Evolutionary conservation across 2,888 invertebrate genomes (phyloP), one percentile per base, ranked within the genome.

Genomic region (Colostygia pectinataria): DNA sequence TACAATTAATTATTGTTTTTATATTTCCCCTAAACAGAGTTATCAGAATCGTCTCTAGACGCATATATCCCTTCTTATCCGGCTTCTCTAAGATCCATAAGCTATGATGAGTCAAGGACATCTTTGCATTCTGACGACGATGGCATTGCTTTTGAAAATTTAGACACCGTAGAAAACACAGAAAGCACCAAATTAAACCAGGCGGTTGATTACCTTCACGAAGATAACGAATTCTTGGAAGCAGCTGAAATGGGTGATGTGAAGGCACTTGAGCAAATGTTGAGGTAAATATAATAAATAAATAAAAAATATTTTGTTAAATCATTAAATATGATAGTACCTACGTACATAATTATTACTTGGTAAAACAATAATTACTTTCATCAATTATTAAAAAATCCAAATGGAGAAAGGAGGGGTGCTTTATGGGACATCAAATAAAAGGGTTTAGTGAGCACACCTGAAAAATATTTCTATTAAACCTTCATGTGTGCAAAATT

Each of bases 181-280:
- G 6, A 12, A 15, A n/a, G 9, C 14, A 9, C 2, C 6, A 39
- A 57, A 37, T 33, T 77, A 7, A 62, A 56, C 34, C 50, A 63
- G 39, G 76, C 76, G 25, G 57, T 82, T n/a, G 71, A 80, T 6
- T 79, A 74, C 41, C 61, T 88, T 2, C 77, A 83, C 18, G 57
- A 60, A 9, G 83, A 85, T 48, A 71, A 73, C 10, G 74, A 73
- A 0, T 75, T 83, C 14, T 62, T 87, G 18, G 58, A 74, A 14
- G 83, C 85, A 43, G 87, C 87, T 23, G 87, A 83, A 66, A 60
- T 68, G 20, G 83, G 81, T 20, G 73, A 86, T 57, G 57, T 66
- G 23, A 57, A 57, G 4, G 38, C 57, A 25, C 59, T 86, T 34
- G 62, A 67, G 53, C 55, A 59, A 13, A 60, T 79, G 34, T 59